Base-by-base conservation (phyloP, 2,797 vertebrate genomes). In the Enteromius treurensis region DNA sequence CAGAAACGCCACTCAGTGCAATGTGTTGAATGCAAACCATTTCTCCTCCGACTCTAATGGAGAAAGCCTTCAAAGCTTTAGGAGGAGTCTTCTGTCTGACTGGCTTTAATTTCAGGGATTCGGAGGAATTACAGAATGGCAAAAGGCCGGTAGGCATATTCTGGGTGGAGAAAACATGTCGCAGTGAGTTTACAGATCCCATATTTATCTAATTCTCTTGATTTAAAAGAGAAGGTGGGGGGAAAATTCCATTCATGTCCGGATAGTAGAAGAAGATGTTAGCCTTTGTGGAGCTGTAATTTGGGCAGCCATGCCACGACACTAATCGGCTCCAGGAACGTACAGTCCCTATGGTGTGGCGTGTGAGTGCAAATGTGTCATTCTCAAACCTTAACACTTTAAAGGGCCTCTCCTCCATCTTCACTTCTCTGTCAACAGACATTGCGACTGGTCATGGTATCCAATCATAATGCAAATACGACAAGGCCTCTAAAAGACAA, bases 271-370 rank as follows among this genome's bases (percentile, higher is more conserved):
- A 87, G 89, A 92, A 88, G 91, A 92, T 91, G 92, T 91, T 90
- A 90, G 89, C 88, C 92, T 92, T 91, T 53, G 76, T 86, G 91
- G 86, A 86, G 89, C 90, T 90, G 90, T 91, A 92, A 94, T 94
- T 94, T 93, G 88, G 91, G 60, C 47, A 80, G 82, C 51, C 62
- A 69, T 85, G 82, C 77, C 88, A 91, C 86, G 89, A 90, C 89
- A 86, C 89, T 92, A 93, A 94, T 94, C 92, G 93, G 90, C 55
- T 88, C 4, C 85, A 86, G 88, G 83, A 89, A 80, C 37, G n/a
- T 47, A 71, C 47, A 86, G 91, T 89, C 92, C 89, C 89, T 90
- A 91, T 90, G 92, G 93, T 90, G 85, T 92, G 91, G 90, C 88
- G 64, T 92, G 89, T 90, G 89, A 91, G 84, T 73, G 89, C 85